These are phyloP conservation scores for Sciurus niger DNA, from an alignment of 2,113 vertebrate genomes.

Conservation along the genomic window DNA sequence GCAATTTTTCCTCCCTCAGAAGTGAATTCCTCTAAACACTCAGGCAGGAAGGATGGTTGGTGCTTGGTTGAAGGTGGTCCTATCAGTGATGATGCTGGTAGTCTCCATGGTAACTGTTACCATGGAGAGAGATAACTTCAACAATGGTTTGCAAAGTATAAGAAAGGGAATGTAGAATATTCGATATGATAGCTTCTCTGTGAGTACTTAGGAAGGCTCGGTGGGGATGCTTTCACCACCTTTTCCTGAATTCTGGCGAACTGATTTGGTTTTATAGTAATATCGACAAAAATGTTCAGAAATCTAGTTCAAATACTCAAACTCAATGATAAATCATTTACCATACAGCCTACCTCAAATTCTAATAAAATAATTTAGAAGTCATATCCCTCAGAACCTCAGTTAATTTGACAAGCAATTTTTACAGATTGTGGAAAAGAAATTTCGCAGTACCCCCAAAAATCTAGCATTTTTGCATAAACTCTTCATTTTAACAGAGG, in stretches of 20 bases:
- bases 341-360: not conserved
- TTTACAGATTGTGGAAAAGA: not conserved
- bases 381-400: not conserved
- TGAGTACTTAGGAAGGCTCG: not conserved
- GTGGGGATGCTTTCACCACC: not conserved
- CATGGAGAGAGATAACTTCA: constrained; percentile 23
- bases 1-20: not conserved
- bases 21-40: not conserved
- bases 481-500: not conserved
- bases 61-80: not conserved
- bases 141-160: not conserved
- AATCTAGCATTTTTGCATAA: not conserved
- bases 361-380: constrained; percentile 38
- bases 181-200: not conserved
- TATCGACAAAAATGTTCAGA: not conserved
- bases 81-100: not conserved
- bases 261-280: not conserved
- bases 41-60: not conserved
- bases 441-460: constrained; percentile 10
- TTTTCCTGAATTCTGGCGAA: not conserved
- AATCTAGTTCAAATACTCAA: not conserved
- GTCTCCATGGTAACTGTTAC: constrained; percentile 61
- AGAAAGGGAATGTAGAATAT: not conserved
- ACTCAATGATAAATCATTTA: not conserved
- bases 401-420: not conserved